Base-by-base conservation (phyloP, 2,797 vertebrate genomes). In the Sus cebifrons region DNA sequence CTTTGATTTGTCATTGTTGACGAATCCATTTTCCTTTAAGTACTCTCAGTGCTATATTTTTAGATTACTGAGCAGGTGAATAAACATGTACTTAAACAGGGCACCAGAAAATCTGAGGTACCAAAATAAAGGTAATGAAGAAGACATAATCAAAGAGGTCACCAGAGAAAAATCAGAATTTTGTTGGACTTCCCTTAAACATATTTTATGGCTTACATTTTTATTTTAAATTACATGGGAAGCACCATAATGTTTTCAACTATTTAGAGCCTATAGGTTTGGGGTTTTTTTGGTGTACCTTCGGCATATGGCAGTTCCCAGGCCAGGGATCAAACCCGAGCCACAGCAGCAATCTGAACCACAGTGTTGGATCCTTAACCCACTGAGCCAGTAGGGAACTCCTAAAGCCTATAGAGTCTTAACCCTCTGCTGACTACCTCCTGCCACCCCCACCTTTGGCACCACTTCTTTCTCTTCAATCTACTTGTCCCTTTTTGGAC, bases 151-250 rank as follows among this genome's bases (percentile, higher is more conserved):
- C 29, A 29, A 70, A 73, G n/a, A 84, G 23, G 44, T n/a, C 56
- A 40, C 58, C 44, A 84, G 0, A 40, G 49, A 92, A 67, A 92
- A 92, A 44, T 25, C 25, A 75, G 70, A 85, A 56, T 14, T 84
- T 85, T 65, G 56, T 9, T 65, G 52, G 70, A 29, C n/a, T n/a
- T 32, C 25, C 54, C 68, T 73, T 74, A 74, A 16, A 73, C 2
- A 18, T 67, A 20, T 12, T 49, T 75, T 52, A 40, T 16, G 36
- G 36, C 73, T 88, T 88, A 77, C 49, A 84, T 60, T 84, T 84
- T 68, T 17, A 44, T n/a, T 75, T 85, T 85, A 81, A 88, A 88
- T 82, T 81, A 88, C 64, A 85, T 17, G 15, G 10, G 6, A 94
- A 52, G 20, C n/a, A 78, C 64, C 40, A 65, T 56, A 71, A 62